Conservation (phyloP, 2,797 vertebrate genomes). For the Clarias laeviceps region DNA sequence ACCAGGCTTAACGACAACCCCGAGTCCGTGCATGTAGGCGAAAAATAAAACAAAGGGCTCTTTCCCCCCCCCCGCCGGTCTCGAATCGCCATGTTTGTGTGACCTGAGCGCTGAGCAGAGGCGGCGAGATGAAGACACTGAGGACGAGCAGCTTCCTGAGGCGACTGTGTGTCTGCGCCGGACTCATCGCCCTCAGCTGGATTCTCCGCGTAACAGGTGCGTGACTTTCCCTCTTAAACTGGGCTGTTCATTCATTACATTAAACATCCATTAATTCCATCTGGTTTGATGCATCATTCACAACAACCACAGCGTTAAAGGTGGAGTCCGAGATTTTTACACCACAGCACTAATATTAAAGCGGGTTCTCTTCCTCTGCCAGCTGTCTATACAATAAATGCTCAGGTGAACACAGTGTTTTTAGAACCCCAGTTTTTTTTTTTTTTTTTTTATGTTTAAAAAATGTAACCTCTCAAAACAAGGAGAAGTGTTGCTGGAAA, state of each 20-base stretch:
- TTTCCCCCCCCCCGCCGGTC: neutral
- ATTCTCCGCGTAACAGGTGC: constrained; percentile 70
- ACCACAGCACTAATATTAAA: neutral
- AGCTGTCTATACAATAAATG: neutral
- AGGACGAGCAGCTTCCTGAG: constrained; percentile 70
- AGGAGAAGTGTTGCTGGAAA: too few relatives aligned
- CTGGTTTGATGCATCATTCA: neutral
- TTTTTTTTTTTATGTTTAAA: too few relatives aligned
- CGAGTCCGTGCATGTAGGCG: constrained; percentile 6
- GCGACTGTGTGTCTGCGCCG: constrained; percentile 71
- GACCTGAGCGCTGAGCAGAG: constrained; percentile 40
- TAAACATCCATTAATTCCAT: neutral
- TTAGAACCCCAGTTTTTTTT: neutral
- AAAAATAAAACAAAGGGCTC: constrained; percentile 23
- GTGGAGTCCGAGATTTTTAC: neutral
- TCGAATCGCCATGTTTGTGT: constrained; percentile 69
- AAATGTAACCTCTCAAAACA: too few relatives aligned
- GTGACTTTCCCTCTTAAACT: constrained; percentile 7
- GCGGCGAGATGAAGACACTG: constrained; percentile 72
- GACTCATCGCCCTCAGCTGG: constrained; percentile 68
- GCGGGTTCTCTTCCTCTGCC: neutral
- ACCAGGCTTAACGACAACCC: neutral
- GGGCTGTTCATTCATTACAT: neutral
- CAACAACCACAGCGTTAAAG: neutral
- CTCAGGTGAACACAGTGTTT: neutral